Conservation (phyloP, 2,888 invertebrate genomes). For the Dynastes hyllus region DNA sequence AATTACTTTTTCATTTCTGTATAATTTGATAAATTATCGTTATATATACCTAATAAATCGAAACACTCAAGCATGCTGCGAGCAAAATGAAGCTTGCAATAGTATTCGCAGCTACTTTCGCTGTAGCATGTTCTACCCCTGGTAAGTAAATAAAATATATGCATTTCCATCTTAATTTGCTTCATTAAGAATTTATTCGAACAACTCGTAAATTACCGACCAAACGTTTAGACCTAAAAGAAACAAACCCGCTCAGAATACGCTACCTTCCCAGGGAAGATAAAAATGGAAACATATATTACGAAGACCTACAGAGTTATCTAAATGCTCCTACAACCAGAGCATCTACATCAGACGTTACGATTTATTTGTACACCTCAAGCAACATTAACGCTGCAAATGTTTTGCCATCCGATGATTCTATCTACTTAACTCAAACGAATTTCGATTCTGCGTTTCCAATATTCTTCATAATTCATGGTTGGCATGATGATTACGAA, state of each 20-base stretch:
- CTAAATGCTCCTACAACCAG: neutral
- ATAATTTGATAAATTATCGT: too few species aligned
- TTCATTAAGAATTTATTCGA: neutral
- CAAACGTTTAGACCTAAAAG: conserved; percentile 34
- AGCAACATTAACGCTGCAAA: conserved; percentile 55
- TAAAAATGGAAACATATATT: conserved; percentile 51
- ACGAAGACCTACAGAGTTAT: conserved; percentile 48
- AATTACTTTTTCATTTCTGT: too few species aligned
- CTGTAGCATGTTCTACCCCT: conserved; percentile 20
- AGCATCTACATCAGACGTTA: conserved; percentile 58
- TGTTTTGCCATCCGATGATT: conserved; percentile 45
- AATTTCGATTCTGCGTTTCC: conserved; percentile 49
- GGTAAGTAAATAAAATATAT: conserved; percentile 24
- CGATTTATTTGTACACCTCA: conserved; percentile 60
- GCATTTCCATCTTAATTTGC: neutral
- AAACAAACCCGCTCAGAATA: conserved; percentile 42
- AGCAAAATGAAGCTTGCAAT: conserved; percentile 28
- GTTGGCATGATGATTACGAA: conserved; percentile 62
- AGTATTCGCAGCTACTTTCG: conserved; percentile 12
- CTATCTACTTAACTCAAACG: neutral
- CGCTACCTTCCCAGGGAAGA: conserved; percentile 49
- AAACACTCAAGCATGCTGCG: too few species aligned
- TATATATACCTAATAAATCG: too few species aligned
- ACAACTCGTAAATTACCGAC: neutral
- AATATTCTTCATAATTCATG: conserved; percentile 65